phyloP scores from a whole-genome alignment of 2,797 vertebrate genomes.

The Chelidonichthys spinosus region DNA sequence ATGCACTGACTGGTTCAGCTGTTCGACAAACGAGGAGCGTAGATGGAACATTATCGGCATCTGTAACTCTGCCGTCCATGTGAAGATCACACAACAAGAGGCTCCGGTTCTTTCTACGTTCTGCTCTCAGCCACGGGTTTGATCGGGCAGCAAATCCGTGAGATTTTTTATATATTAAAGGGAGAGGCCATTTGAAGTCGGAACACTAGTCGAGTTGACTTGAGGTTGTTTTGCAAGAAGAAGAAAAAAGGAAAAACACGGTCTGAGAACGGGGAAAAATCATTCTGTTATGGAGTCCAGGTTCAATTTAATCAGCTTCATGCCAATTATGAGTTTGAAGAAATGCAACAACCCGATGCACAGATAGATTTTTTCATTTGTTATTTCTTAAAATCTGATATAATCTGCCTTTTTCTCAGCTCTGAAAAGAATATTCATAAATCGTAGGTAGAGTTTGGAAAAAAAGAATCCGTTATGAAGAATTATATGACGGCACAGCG shows the following conservation, averaged over 20 bases:
- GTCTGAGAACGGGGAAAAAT: neutral
- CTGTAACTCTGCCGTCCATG: neutral
- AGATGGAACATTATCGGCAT: neutral
- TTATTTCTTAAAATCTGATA: neutral
- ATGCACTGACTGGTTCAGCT: neutral
- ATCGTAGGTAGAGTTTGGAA: constrained; percentile 3
- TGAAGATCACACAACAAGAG: constrained; percentile 11
- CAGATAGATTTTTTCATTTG: constrained; percentile 3
- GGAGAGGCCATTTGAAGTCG: neutral
- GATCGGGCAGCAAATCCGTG: constrained; percentile 22
- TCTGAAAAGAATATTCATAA: constrained; percentile 15
- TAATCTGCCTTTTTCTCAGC: neutral
- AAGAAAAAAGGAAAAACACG: neutral
- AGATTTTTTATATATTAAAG: constrained; percentile 22
- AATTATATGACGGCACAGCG: constrained; percentile 31
- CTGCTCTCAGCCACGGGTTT: constrained; percentile 13
- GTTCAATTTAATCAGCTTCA: constrained; percentile 18
- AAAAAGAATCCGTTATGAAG: constrained; percentile 20
- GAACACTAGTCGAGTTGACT: neutral
- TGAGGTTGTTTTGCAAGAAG: neutral
- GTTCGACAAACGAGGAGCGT: neutral
- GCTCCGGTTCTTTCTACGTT: constrained; percentile 8
- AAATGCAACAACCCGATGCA: neutral
- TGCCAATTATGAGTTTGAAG: constrained; percentile 14
- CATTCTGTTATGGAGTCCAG: neutral